Evolutionary conservation across 2,113 vertebrate species (phyloP), one percentile per base, ranked within the genome.

Genomic region (Silurus meridionalis): DNA sequence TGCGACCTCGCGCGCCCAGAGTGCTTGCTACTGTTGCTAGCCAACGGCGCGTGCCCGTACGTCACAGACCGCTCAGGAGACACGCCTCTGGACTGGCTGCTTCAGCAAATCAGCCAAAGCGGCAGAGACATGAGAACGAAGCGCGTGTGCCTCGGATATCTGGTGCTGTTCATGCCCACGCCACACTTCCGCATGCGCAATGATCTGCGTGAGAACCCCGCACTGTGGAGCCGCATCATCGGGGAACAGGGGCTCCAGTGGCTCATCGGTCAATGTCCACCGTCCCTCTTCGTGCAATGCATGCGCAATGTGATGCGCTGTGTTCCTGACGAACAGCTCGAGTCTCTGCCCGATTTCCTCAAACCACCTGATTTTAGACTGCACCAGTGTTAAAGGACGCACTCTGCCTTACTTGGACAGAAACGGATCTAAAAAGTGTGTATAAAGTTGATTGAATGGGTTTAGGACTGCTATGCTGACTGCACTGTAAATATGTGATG

Each of bases 11-110:
- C 90, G 5, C 94, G 95, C 0, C 93, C 96, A 0, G 96, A 97
- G 91, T 99, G 97, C 83, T 87, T 98, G 91, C 90, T 96, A 4
- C 90, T 98, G 92, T 91, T 99, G 90, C 95, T 99, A 0, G 95
- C 92, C 11, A 95, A 96, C 0, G 96, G 97, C 0, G 97, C 97
- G 0, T 94, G 89, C 0, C 96, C 97, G 0, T 93, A 92, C 89
- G 85, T 94, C 67, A 90, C 4, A 0, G 96, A 96, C 53, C 64
- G 89, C 0, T 50, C 91, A 0, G 95, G 96, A 1, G 92, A 94
- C 52, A 96, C 94, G 0, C 95, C 96, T 0, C 88, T 99, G 0
- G 97, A 99, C 85, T 91, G 91, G 2, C 92, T 98, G 64, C 94
- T 99, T 80, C 93, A 92, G 77, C 94, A 94, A 72, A 92, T 98